phyloP scores from a whole-genome alignment of 2,888 invertebrate species.

The Melieria omissa region DNA sequence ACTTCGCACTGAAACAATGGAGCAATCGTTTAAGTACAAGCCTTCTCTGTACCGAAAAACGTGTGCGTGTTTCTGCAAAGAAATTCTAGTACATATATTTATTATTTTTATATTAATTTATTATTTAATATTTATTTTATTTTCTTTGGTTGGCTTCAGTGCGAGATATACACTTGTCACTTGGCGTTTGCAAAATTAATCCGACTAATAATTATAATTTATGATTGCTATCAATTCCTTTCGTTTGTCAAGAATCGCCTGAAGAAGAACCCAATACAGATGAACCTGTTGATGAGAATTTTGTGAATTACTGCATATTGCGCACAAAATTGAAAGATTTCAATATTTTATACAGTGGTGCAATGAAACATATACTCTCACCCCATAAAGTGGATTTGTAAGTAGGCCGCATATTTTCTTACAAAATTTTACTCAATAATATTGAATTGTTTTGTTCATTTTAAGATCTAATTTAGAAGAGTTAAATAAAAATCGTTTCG shows the following conservation, averaged over 20 bases:
- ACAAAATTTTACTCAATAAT: too few relatives aligned
- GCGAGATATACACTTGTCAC: too few relatives aligned
- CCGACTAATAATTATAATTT: too few relatives aligned
- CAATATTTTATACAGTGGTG: constrained; percentile 21
- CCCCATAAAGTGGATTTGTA: constrained; percentile 16
- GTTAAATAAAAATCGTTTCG: constrained; percentile 10
- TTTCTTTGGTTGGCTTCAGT: too few relatives aligned
- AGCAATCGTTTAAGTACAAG: too few relatives aligned
- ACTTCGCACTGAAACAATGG: too few relatives aligned
- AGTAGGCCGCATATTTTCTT: background rate
- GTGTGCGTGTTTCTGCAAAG: too few relatives aligned
- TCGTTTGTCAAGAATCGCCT: background rate
- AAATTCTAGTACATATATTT: too few relatives aligned
- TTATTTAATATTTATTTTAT: too few relatives aligned
- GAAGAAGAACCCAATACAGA: constrained; percentile 12
- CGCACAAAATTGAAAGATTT: constrained; percentile 15
- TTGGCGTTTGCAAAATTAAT: too few relatives aligned
- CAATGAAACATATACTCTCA: constrained; percentile 4
- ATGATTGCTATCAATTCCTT: too few relatives aligned
- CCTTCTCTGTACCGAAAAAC: too few relatives aligned
- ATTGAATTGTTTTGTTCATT: background rate
- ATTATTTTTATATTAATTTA: background rate
- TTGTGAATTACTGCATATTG: background rate
- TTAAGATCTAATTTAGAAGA: constrained; percentile 15
- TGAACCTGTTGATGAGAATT: constrained; percentile 20